Conservation (phyloP, 2,888 invertebrate genomes). For the Craniophora ligustri region DNA sequence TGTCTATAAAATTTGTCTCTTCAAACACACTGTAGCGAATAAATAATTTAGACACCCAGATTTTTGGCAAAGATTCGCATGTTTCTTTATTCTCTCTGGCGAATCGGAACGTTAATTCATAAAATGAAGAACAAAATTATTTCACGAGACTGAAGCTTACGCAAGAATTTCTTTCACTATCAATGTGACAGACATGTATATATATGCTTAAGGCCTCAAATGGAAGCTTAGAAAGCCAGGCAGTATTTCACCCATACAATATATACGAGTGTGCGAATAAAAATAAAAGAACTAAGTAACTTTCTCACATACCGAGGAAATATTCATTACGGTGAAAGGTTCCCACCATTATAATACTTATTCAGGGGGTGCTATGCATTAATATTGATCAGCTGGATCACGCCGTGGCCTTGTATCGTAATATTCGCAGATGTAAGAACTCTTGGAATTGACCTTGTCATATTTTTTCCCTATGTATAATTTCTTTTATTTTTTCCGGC, state of each 20-base stretch:
- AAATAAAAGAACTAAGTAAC: slow-evolving; percentile 60
- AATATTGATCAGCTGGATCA: slow-evolving; percentile 68
- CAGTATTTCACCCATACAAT: slow-evolving; percentile 38
- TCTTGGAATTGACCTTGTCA: slow-evolving; percentile 54
- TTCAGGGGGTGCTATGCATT: slow-evolving; percentile 61
- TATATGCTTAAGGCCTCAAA: slow-evolving; percentile 19
- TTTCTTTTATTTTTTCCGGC: slow-evolving; percentile 40
- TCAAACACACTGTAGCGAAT: background rate
- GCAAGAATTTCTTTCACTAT: slow-evolving; percentile 28
- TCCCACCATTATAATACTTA: slow-evolving; percentile 62
- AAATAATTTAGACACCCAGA: background rate
- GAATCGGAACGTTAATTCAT: slow-evolving; percentile 3
- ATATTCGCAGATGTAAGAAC: slow-evolving; percentile 55
- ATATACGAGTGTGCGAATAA: slow-evolving; percentile 40
- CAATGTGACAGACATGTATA: slow-evolving; percentile 31
- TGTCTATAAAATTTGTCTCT: too few species aligned
- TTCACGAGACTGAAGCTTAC: slow-evolving; percentile 1
- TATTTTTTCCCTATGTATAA: slow-evolving; percentile 43
- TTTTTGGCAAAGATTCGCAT: background rate
- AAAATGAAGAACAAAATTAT: slow-evolving; percentile 11
- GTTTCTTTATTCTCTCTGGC: background rate
- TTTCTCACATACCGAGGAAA: slow-evolving; percentile 61
- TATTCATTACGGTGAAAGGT: slow-evolving; percentile 75
- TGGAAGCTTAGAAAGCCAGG: slow-evolving; percentile 34
- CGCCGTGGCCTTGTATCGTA: slow-evolving; percentile 54